Evolutionary conservation across 1,140 invertebrate genomes (phyloP).

Genomic region (Zaprionus ghesquierei): DNA sequence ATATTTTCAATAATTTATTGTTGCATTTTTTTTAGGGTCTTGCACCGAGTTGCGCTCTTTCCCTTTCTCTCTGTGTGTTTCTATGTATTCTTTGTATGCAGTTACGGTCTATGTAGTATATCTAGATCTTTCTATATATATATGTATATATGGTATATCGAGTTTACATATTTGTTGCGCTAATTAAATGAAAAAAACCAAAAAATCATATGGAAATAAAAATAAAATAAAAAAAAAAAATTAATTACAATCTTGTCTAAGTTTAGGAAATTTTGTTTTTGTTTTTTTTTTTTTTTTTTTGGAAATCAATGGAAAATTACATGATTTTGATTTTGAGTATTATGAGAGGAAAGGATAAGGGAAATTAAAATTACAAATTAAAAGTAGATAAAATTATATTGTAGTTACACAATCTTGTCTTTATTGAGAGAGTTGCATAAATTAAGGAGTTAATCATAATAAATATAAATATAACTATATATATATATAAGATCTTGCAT

Average conservation of each 20-base stretch:
- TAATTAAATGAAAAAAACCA: no score
- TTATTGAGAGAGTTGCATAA: slow-evolving; percentile 31
- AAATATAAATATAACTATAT: slow-evolving; percentile 37
- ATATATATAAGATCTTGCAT: slow-evolving; percentile 16
- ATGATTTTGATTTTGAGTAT: slow-evolving; percentile 36
- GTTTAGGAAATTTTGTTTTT: not conserved
- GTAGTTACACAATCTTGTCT: not conserved
- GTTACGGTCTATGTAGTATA: slow-evolving; percentile 13
- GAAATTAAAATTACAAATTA: slow-evolving; percentile 30
- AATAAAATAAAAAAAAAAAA: slow-evolving; percentile 10
- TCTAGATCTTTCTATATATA: slow-evolving; percentile 13
- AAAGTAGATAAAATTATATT: slow-evolving; percentile 21
- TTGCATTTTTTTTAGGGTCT: slow-evolving; percentile 29
- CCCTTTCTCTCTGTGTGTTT: slow-evolving; percentile 7
- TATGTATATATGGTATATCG: slow-evolving; percentile 5
- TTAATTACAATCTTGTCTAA: slow-evolving; percentile 6
- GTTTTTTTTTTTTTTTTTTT: no score
- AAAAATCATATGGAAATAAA: slow-evolving; percentile 20
- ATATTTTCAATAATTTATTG: slow-evolving; percentile 66
- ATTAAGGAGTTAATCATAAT: slow-evolving; percentile 52
- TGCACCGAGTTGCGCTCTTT: slow-evolving; percentile 11
- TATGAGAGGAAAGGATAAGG: slow-evolving; percentile 17
- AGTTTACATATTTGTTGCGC: slow-evolving; percentile 36
- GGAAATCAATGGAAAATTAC: slow-evolving; percentile 22
- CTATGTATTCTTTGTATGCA: slow-evolving; percentile 3